These are phyloP conservation scores for Vulpes lagopus DNA, from an alignment of 2,113 vertebrate species.

Conservation along the genomic window DNA sequence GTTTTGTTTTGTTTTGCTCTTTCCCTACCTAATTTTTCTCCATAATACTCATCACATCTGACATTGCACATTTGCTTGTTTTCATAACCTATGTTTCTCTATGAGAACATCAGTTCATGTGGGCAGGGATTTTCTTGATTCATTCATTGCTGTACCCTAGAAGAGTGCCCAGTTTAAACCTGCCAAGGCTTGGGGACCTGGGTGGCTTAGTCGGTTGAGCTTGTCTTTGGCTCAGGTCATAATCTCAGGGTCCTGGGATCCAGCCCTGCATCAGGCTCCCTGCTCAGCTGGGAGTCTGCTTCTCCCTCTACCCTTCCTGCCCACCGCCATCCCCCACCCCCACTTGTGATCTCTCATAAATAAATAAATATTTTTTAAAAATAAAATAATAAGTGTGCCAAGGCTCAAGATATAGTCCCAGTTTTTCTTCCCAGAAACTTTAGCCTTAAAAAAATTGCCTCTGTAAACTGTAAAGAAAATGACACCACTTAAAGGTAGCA, in stretches of 20 bases:
- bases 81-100: neutral
- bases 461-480: constrained; percentile 40
- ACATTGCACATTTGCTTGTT: neutral
- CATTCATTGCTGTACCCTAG: neutral
- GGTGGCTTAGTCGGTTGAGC: too few relatives aligned
- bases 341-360: too few relatives aligned
- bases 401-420: neutral
- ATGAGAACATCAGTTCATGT: accelerated
- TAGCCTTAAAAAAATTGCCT: neutral
- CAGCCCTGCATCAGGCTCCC: too few relatives aligned
- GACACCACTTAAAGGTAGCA: neutral
- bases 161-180: neutral
- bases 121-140: too few relatives aligned
- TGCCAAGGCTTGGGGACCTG: neutral
- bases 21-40: neutral
- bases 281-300: too few relatives aligned
- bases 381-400: neutral
- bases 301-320: too few relatives aligned
- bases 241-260: too few relatives aligned
- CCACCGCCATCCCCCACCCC: too few relatives aligned
- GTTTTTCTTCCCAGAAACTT: constrained; percentile 57
- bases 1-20: neutral
- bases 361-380: too few relatives aligned
- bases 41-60: accelerated
- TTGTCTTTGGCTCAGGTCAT: too few relatives aligned